Percentiles rank a stretch among this genome's conserved stretches.
These are phyloP conservation scores for Ondatra zibethicus DNA, from an alignment of 2,113 vertebrate genomes.

Conservation along the genomic window DNA sequence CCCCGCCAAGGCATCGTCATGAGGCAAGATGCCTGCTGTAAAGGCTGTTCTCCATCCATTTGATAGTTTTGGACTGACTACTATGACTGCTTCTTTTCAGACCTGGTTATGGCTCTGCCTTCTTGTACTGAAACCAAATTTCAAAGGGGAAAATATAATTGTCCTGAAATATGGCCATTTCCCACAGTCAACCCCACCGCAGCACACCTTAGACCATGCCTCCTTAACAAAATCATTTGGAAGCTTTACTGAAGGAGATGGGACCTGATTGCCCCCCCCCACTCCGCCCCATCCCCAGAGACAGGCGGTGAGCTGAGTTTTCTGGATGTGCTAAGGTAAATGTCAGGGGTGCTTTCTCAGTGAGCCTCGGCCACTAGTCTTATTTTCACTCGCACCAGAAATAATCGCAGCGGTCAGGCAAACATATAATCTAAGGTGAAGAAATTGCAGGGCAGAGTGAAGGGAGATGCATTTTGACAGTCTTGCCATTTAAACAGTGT, in stretches of 20 bases:
- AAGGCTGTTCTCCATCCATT: not conserved
- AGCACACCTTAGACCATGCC: not conserved
- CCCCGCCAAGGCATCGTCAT: too few relatives aligned
- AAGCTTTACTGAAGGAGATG: conserved; percentile 13
- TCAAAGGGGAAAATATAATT: not conserved
- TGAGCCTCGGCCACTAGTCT: not conserved
- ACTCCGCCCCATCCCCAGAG: not conserved
- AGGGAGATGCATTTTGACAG: conserved; percentile 43
- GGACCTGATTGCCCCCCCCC: not conserved
- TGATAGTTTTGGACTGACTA: not conserved
- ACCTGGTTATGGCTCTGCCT: not conserved
- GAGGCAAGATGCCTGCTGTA: not conserved
- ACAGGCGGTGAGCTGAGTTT: conserved; percentile 13
- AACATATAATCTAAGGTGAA: conserved; percentile 53
- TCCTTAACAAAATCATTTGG: not conserved
- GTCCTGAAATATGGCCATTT: not conserved
- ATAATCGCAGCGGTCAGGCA: conserved; percentile 29
- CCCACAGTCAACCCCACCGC: not conserved
- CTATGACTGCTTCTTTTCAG: not conserved
- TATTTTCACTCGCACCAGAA: conserved; percentile 63
- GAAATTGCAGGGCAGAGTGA: conserved; percentile 40
- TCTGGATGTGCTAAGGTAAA: conserved; percentile 60
- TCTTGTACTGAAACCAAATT: conserved; percentile 27
- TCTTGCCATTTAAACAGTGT: conserved; percentile 54
- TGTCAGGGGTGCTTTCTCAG: conserved; percentile 68